A percentile compares a stretch with the other conserved stretches of the same genome.
Conservation (phyloP, 2,113 vertebrate species). For the Sphyrna mokarran region DNA sequence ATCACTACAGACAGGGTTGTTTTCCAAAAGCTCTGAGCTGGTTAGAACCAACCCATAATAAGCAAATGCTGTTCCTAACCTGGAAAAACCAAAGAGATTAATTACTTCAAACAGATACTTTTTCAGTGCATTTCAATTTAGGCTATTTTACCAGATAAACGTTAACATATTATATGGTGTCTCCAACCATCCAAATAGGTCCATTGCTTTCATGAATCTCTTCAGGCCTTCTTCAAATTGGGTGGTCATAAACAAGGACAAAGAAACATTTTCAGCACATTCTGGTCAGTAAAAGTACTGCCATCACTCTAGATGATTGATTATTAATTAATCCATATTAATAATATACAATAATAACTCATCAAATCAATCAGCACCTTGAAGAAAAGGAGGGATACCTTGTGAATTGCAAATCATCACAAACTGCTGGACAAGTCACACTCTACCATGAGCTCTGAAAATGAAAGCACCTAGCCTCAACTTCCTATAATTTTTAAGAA, state of each 20-base stretch:
- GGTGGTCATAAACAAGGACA: background rate
- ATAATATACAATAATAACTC: too few relatives aligned
- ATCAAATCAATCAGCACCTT: too few relatives aligned
- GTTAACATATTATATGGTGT: background rate
- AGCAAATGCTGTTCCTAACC: conserved; percentile 84
- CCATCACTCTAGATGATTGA: too few relatives aligned
- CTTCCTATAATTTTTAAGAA: too few relatives aligned
- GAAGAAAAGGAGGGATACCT: too few relatives aligned
- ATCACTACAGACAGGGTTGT: conserved; percentile 68
- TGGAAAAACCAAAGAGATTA: conserved; percentile 42
- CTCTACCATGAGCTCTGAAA: too few relatives aligned
- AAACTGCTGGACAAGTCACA: too few relatives aligned
- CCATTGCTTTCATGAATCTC: background rate
- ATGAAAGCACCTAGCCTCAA: too few relatives aligned
- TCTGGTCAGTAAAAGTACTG: too few relatives aligned
- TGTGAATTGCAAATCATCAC: too few relatives aligned
- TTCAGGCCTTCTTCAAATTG: background rate
- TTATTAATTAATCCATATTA: too few relatives aligned
- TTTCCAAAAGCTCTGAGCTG: conserved; percentile 79
- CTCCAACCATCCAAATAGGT: background rate
- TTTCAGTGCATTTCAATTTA: background rate
- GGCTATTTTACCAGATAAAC: background rate
- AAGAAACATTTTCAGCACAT: background rate
- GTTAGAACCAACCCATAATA: conserved; percentile 87
- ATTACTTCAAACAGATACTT: background rate